Evolutionary conservation across 2,797 vertebrate species (phyloP), one percentile per base, ranked within the genome.

Genomic region (Centropyge bicolor): DNA sequence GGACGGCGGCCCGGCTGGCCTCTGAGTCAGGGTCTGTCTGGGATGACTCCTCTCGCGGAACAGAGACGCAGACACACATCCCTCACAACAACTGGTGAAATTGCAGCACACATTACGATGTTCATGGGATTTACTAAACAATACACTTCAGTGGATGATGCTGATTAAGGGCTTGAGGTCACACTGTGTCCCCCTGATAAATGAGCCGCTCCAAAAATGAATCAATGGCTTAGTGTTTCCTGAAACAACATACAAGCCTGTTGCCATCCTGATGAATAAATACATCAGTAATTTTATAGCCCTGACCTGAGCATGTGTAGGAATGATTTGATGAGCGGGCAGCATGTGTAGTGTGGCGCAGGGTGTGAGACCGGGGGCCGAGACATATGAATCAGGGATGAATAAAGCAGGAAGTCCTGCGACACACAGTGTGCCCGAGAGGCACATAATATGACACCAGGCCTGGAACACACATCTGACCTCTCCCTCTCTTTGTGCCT

Each of bases 11-110:
- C 81, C 66, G 59, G 75, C 82, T 70, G 80, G 66, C 82, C 75
- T 76, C 77, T 94, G 92, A 94, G 83, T 94, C 93, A 93, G 82
- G 85, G 67, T 67, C 48, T 56, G 86, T 89, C 88, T 91, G 81
- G 64, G 70, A 87, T 92, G 90, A 94, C 90, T 92, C 78, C 70
- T 82, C 88, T 24, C 55, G 65, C 65, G 83, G 64, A 67, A 71
- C 81, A 83, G 59, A 83, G 38, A 74, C 43, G 67, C 46, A 85
- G 40, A 81, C 73, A 87, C 73, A 82, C 41, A 81, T 6, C 62
- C 62, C 71, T 81, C 79, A 64, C 64, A 79, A 78, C 80, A 82
- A 88, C 78, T 78, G 75, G 5, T 82, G 73, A 88, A 78, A 75
- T 67, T 61, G 78, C 67, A 81, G 65, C n/a, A 55, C 66, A 54